These are phyloP conservation scores for Timema podura DNA, from an alignment of 2,888 invertebrate species.

Conservation along the genomic window DNA sequence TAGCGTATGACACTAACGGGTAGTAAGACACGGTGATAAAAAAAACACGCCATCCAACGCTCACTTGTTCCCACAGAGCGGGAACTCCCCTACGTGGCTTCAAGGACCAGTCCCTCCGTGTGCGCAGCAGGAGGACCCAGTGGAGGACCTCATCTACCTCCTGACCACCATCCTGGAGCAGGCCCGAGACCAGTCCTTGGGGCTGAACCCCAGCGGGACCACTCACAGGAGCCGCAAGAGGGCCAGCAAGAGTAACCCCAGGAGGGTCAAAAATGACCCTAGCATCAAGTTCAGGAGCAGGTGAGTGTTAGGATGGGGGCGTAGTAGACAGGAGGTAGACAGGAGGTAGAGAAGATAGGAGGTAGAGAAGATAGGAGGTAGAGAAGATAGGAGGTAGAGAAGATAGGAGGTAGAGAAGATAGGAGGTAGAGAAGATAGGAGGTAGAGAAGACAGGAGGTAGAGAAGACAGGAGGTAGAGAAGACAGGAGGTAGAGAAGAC, in stretches of 20 bases:
- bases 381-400: too few species aligned
- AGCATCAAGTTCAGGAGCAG: slow-evolving; percentile 16
- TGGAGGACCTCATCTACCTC: slow-evolving; percentile 59
- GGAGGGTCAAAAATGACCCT: slow-evolving; percentile 21
- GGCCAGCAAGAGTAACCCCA: too few species aligned
- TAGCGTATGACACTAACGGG: background rate
- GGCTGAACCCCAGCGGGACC: slow-evolving; percentile 26
- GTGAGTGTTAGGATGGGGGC: too few species aligned
- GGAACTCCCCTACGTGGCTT: slow-evolving; percentile 17
- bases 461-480: too few species aligned
- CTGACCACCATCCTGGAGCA: slow-evolving; percentile 60
- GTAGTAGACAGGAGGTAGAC: too few species aligned
- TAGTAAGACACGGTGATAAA: too few species aligned
- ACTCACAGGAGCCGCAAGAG: slow-evolving; percentile 11
- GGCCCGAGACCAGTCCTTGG: slow-evolving; percentile 51
- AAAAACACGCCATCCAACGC: background rate
- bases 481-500: too few species aligned
- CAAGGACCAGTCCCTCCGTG: slow-evolving; percentile 7
- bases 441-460: too few species aligned
- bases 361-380: too few species aligned
- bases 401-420: too few species aligned
- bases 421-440: too few species aligned
- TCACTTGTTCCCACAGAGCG: slow-evolving; percentile 16
- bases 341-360: too few species aligned
- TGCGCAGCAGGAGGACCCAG: slow-evolving; percentile 23